These are phyloP conservation scores for Dipodomys stephensi DNA, from an alignment of 2,113 vertebrate genomes.

Conservation along the genomic window DNA sequence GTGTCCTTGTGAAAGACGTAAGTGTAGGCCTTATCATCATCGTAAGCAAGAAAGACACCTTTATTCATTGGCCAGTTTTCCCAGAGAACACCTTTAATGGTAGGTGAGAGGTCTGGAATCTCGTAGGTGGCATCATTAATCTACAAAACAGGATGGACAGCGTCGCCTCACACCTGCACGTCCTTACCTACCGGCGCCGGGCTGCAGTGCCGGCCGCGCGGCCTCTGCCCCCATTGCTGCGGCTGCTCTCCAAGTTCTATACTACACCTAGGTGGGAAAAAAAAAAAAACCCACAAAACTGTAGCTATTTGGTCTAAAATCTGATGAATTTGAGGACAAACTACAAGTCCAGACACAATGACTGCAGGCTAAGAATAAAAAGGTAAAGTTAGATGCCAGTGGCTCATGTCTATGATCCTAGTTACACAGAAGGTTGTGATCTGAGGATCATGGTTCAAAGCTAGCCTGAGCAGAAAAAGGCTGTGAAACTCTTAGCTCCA, in stretches of 20 bases:
- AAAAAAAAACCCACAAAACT: not conserved
- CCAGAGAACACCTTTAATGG: conserved; percentile 96
- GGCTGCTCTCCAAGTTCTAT: not conserved
- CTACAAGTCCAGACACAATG: not conserved
- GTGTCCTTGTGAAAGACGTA: conserved; percentile 95
- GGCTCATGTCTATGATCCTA: too few species aligned
- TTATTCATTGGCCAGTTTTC: conserved; percentile 95
- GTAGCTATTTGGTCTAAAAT: not conserved
- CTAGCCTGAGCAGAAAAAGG: too few species aligned
- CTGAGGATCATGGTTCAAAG: too few species aligned
- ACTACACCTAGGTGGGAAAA: not conserved
- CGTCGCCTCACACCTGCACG: not conserved
- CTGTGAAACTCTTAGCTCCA: too few species aligned
- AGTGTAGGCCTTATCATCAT: conserved; percentile 96
- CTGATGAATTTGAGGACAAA: not conserved
- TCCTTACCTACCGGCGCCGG: not conserved
- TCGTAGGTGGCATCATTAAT: conserved; percentile 91
- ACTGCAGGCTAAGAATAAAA: not conserved
- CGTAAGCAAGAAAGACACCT: conserved; percentile 94
- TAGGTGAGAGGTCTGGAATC: conserved; percentile 95
- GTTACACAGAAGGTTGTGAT: too few species aligned
- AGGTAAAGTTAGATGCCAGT: too few species aligned
- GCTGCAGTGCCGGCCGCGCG: not conserved
- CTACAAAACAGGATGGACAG: conserved; percentile 83
- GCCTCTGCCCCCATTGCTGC: not conserved